Percentiles rank a stretch among this genome's conserved stretches.
phyloP scores from a whole-genome alignment of 1,140 invertebrate species.

The Dolichoris vasculosae region DNA sequence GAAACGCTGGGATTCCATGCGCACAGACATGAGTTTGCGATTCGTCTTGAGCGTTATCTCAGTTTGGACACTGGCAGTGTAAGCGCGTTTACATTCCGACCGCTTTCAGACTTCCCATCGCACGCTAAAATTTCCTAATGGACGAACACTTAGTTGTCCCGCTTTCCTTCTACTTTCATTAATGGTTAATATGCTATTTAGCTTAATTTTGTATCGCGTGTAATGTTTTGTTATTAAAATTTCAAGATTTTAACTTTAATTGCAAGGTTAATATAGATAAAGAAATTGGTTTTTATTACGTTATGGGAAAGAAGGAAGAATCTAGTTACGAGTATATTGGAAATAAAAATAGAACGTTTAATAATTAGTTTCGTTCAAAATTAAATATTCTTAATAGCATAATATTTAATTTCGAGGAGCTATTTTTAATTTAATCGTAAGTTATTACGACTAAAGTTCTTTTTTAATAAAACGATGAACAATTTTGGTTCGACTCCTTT shows the following conservation, averaged over 20 bases:
- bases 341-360: too few species aligned
- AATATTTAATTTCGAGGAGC: too few species aligned
- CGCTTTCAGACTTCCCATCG: slow-evolving; percentile 4
- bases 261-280: background rate
- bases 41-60: slow-evolving; percentile 47
- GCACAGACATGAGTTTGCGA: slow-evolving; percentile 37
- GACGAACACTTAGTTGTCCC: background rate
- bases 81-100: slow-evolving; percentile 14
- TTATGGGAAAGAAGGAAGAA: too few species aligned
- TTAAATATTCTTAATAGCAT: too few species aligned
- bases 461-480: too few species aligned
- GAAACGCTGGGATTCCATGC: slow-evolving; percentile 33
- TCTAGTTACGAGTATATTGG: too few species aligned
- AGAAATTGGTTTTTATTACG: too few species aligned
- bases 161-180: slow-evolving; percentile 18
- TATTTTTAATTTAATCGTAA: too few species aligned
- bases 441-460: too few species aligned
- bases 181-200: background rate
- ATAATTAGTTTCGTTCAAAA: too few species aligned
- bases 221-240: background rate
- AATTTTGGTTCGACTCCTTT: too few species aligned
- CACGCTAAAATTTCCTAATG: slow-evolving; percentile 30
- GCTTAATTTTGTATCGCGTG: background rate
- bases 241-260: background rate
- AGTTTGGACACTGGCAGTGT: slow-evolving; percentile 28